phyloP scores from a whole-genome alignment of 1,140 invertebrate genomes.

The Drosophila mayri region DNA sequence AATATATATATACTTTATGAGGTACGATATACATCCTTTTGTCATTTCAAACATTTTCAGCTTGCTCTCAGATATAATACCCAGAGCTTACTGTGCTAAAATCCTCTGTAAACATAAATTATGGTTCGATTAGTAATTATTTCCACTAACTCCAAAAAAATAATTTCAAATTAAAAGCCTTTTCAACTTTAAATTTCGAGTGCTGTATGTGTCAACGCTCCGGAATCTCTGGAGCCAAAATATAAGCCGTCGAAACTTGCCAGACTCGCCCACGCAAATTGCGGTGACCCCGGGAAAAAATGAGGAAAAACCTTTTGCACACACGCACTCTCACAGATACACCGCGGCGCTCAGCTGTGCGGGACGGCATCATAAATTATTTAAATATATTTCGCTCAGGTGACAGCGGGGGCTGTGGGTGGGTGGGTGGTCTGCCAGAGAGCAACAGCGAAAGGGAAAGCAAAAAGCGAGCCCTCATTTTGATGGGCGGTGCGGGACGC shows the following conservation, averaged over 20 bases:
- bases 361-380: conserved; percentile 74
- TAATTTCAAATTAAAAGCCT: conserved; percentile 37
- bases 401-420: conserved; percentile 28
- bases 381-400: conserved; percentile 68
- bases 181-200: conserved; percentile 27
- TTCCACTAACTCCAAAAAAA: neutral
- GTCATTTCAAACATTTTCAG: no score
- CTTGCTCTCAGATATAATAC: neutral
- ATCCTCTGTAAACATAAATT: no score
- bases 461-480: conserved; percentile 53
- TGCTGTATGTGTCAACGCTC: conserved; percentile 31
- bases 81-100: neutral
- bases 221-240: conserved; percentile 19
- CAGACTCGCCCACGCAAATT: conserved; percentile 66
- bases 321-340: conserved; percentile 10
- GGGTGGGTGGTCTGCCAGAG: conserved; percentile 15
- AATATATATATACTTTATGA: neutral
- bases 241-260: conserved; percentile 44
- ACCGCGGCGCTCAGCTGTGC: conserved; percentile 57
- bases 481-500: conserved; percentile 42
- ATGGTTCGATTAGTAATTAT: neutral
- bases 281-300: conserved; percentile 48
- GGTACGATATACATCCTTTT: neutral
- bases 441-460: conserved; percentile 38
- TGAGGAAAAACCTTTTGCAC: no score